Percentiles rank a stretch among this genome's conserved stretches.
phyloP scores from a whole-genome alignment of 2,797 vertebrate genomes.

The Oophaga sylvatica region DNA sequence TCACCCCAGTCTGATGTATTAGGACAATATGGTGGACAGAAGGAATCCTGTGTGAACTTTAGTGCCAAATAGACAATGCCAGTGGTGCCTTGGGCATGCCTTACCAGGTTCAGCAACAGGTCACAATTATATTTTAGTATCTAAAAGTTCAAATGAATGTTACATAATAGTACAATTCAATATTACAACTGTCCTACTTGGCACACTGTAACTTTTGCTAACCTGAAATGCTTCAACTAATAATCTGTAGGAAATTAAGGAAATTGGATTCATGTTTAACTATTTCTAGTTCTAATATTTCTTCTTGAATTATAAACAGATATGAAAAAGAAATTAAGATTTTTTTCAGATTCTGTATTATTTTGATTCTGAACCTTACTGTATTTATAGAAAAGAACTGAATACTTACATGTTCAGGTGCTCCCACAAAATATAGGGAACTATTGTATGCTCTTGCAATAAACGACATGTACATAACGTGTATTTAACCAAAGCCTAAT shows the following conservation, averaged over 20 bases:
- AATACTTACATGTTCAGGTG: no score
- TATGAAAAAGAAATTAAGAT: no score
- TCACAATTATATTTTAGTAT: conserved; percentile 14
- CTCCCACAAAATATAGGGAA: no score
- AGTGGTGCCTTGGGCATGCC: conserved; percentile 19
- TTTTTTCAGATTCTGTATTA: no score
- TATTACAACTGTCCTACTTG: neutral
- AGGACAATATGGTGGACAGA: conserved; percentile 40
- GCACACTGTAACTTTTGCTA: neutral
- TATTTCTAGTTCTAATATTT: no score
- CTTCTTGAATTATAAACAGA: no score
- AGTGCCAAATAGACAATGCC: conserved; percentile 41
- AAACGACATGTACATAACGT: neutral
- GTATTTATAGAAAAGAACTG: no score
- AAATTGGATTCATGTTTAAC: no score
- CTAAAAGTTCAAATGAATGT: neutral
- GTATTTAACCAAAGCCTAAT: no score
- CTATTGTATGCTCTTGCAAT: no score
- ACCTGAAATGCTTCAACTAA: neutral
- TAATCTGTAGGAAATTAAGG: neutral
- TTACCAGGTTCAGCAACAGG: conserved; percentile 44
- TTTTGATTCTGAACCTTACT: no score
- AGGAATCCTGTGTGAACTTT: conserved; percentile 5
- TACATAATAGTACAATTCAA: neutral
- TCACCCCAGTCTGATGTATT: conserved; percentile 43